These are phyloP conservation scores for Malaclemys terrapin DNA, from an alignment of 2,113 vertebrate genomes.

Conservation along the genomic window DNA sequence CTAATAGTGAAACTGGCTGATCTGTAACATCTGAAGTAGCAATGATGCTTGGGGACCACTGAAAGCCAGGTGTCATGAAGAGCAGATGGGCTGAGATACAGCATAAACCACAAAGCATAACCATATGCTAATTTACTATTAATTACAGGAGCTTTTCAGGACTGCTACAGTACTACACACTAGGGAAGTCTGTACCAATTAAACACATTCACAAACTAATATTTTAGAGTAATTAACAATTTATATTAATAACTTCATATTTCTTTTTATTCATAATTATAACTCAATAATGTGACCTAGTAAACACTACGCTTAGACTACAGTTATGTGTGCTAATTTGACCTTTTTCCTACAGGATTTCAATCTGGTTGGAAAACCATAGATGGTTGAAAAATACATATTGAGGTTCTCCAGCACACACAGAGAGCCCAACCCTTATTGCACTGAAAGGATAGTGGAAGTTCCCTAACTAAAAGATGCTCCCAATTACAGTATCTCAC, in stretches of 20 bases:
- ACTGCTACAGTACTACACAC: not conserved
- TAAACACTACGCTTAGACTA: not conserved
- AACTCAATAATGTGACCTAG: not conserved
- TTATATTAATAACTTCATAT: not conserved
- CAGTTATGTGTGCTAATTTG: too few species aligned
- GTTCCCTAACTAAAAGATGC: too few species aligned
- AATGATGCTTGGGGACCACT: not conserved
- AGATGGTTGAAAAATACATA: rapidly evolving
- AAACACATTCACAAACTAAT: not conserved
- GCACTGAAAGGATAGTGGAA: not conserved
- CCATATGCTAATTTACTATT: slow-evolving; percentile 62
- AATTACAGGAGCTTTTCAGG: slow-evolving; percentile 63
- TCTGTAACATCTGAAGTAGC: not conserved
- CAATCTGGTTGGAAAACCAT: too few species aligned
- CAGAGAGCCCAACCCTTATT: not conserved
- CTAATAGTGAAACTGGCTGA: not conserved
- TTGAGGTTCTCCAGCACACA: not conserved
- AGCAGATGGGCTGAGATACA: slow-evolving; percentile 52
- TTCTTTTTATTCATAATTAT: not conserved
- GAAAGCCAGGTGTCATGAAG: not conserved
- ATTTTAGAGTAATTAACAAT: not conserved
- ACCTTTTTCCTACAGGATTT: not conserved
- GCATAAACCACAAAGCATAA: rapidly evolving
- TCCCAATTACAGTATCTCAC: not conserved
- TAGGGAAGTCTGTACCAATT: not conserved